These are phyloP conservation scores for Tanytarsus gracilentus DNA, from an alignment of 2,888 invertebrate genomes.

Conservation along the genomic window DNA sequence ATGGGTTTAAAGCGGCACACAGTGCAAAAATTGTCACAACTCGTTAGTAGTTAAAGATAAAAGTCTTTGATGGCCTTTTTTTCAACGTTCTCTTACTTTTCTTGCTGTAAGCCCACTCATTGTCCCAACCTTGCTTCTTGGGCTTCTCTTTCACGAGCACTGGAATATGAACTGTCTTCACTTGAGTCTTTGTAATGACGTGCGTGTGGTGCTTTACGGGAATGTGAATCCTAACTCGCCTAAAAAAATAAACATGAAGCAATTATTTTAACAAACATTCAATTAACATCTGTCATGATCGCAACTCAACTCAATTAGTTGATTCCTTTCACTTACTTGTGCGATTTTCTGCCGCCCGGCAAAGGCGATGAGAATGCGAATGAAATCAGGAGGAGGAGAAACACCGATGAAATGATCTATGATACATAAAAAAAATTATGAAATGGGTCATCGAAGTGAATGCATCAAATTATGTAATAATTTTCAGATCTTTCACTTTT, in stretches of 20 bases:
- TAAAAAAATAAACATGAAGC: slow-evolving; percentile 10
- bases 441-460: no score
- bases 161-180: slow-evolving; percentile 39
- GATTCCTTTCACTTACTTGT: no score
- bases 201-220: slow-evolving; percentile 44
- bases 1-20: not conserved
- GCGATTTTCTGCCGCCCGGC: no score
- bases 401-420: no score
- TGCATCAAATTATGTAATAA: no score
- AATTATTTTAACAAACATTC: not conserved
- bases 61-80: not conserved
- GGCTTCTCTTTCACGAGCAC: slow-evolving; percentile 36
- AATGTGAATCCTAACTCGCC: slow-evolving; percentile 41
- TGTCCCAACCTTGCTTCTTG: slow-evolving; percentile 13
- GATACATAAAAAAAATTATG: no score
- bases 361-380: no score
- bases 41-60: slow-evolving; percentile 7
- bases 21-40: not conserved
- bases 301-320: not conserved
- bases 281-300: not conserved
- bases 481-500: no score
- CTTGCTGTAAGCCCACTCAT: slow-evolving; percentile 18
- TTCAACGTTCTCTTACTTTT: slow-evolving; percentile 24
- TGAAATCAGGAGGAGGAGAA: no score
- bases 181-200: slow-evolving; percentile 42